Conservation (phyloP, 2,797 vertebrate species). For the Danio albolineatus region DNA sequence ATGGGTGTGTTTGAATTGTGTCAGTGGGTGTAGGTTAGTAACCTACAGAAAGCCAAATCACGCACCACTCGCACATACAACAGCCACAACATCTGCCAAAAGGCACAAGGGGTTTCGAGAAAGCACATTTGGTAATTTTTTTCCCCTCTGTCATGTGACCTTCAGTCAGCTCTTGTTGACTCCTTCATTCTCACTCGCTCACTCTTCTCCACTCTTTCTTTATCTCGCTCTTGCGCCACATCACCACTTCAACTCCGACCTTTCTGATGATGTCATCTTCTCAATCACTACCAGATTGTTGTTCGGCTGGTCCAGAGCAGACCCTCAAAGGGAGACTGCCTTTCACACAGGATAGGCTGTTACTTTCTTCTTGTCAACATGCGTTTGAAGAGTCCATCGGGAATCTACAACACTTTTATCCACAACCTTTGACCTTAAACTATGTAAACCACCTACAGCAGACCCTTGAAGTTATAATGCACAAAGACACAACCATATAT, state of each 20-base stretch:
- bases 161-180: constrained; percentile 13
- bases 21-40: constrained; percentile 6
- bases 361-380: constrained; percentile 61
- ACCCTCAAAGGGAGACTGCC: constrained; percentile 58
- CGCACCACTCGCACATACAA: background rate
- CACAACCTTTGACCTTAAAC: constrained; percentile 22
- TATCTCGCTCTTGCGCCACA: constrained; percentile 38
- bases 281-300: constrained; percentile 67
- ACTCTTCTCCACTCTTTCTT: constrained; percentile 19
- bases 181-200: constrained; percentile 24
- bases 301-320: constrained; percentile 44
- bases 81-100: constrained; percentile 34
- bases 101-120: constrained; percentile 16
- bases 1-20: background rate
- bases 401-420: constrained; percentile 45
- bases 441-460: constrained; percentile 11
- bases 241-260: constrained; percentile 41
- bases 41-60: constrained; percentile 7
- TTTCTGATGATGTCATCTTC: constrained; percentile 63
- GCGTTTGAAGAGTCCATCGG: constrained; percentile 45
- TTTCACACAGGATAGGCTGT: constrained; percentile 57
- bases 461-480: constrained; percentile 5
- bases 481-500: background rate
- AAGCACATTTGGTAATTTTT: constrained; percentile 29
- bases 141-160: constrained; percentile 12